A percentile compares a stretch with the other conserved stretches of the same genome.
Conservation (phyloP, 2,113 vertebrate genomes). For the Strigops habroptila region DNA sequence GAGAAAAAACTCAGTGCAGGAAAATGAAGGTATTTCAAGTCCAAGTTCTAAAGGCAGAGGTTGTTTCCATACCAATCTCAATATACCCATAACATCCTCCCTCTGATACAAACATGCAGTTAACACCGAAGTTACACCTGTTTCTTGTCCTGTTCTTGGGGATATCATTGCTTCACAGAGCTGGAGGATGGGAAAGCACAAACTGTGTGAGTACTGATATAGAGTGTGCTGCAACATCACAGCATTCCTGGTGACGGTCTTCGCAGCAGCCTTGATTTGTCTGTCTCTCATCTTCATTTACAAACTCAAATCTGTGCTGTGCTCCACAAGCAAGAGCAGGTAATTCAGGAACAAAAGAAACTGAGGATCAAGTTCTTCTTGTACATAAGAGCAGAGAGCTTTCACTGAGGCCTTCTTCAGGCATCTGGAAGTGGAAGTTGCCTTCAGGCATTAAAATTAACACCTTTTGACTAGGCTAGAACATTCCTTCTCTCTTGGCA, state of each 20-base stretch:
- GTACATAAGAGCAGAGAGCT: not conserved
- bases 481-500: slow-evolving; percentile 33
- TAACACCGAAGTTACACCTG: not conserved
- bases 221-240: not conserved
- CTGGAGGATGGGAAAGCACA: not conserved
- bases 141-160: not conserved
- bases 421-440: not conserved
- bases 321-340: not conserved
- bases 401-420: not conserved
- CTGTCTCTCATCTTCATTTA: not conserved
- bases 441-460: slow-evolving; percentile 25
- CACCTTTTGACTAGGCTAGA: slow-evolving; percentile 40
- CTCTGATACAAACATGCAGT: not conserved
- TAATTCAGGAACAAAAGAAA: not conserved
- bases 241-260: not conserved
- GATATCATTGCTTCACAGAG: not conserved
- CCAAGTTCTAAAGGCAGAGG: not conserved
- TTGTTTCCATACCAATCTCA: not conserved
- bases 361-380: not conserved
- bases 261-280: not conserved
- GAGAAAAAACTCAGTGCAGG: not conserved
- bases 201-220: not conserved
- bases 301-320: not conserved
- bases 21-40: not conserved
- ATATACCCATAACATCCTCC: not conserved